Percentiles rank a stretch among this genome's conserved stretches.
Conservation (phyloP, 2,797 vertebrate species). For the Dallia pectoralis region DNA sequence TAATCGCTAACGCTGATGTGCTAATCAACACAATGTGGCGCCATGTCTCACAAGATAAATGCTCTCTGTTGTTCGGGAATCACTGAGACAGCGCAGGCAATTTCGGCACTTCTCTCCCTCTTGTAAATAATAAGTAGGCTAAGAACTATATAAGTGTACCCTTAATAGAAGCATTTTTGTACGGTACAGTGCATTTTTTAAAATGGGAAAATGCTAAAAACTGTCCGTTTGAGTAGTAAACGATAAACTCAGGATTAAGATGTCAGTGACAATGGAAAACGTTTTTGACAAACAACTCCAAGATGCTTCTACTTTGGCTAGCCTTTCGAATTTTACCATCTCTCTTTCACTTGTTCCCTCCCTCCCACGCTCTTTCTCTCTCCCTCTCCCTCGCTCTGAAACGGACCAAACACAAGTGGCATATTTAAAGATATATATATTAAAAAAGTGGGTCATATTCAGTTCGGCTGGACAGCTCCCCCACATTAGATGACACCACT, state of each 20-base stretch:
- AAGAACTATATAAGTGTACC: neutral
- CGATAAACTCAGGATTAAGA: neutral
- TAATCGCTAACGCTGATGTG: neutral
- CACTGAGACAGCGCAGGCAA: neutral
- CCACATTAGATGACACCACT: slow-evolving; percentile 17
- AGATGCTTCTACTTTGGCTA: neutral
- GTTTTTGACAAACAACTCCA: neutral
- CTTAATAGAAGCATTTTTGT: neutral
- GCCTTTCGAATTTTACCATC: neutral
- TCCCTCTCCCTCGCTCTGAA: neutral
- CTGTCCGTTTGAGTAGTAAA: neutral
- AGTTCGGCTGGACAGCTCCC: slow-evolving; percentile 4
- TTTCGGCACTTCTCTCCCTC: neutral
- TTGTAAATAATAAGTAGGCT: neutral
- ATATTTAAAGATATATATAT: neutral
- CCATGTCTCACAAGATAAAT: neutral
- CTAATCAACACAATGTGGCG: neutral
- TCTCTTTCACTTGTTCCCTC: neutral
- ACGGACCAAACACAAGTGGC: slow-evolving; percentile 16
- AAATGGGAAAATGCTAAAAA: neutral
- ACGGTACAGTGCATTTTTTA: too few relatives aligned
- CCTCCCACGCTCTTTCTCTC: neutral
- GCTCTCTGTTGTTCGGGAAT: neutral
- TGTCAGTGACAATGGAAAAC: neutral
- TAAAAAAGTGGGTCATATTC: neutral